phyloP scores from a whole-genome alignment of 2,888 invertebrate species.

The Troides oblongomaculatus region DNA sequence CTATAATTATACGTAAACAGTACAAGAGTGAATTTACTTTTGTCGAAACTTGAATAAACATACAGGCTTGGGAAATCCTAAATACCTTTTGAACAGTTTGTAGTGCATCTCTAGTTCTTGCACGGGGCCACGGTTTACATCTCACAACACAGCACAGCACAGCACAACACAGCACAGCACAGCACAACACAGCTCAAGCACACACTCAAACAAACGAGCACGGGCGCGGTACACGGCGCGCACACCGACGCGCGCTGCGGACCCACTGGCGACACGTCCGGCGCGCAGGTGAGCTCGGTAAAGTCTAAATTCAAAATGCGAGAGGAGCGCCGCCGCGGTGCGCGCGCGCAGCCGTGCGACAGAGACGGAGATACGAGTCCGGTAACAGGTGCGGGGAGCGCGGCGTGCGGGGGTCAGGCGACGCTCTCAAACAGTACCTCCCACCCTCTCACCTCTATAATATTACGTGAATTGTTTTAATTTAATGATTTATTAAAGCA shows the following conservation, averaged over 20 bases:
- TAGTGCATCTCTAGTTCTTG: constrained; percentile 67
- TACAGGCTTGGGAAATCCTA: no score
- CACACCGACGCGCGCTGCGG: constrained; percentile 33
- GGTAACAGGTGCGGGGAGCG: constrained; percentile 37
- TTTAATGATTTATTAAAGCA: constrained; percentile 9
- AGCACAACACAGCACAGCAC: constrained; percentile 43
- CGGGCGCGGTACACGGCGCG: constrained; percentile 39
- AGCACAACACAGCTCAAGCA: constrained; percentile 35
- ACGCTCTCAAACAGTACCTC: constrained; percentile 32
- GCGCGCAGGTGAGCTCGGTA: constrained; percentile 54
- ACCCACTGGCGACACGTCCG: constrained; percentile 45
- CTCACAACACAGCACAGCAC: constrained; percentile 48
- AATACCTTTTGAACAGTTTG: constrained; percentile 73
- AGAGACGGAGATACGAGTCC: constrained; percentile 45
- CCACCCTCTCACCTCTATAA: constrained; percentile 5
- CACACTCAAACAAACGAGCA: not conserved
- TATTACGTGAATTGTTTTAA: constrained; percentile 17
- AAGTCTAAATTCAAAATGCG: constrained; percentile 56
- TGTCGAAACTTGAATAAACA: no score
- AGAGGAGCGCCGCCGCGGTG: constrained; percentile 44
- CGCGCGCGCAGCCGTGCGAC: constrained; percentile 48
- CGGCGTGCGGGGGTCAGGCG: constrained; percentile 37
- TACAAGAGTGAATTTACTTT: constrained; percentile 5
- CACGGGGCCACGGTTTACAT: constrained; percentile 34
- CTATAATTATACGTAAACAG: not conserved